A percentile compares a stretch with the other conserved stretches of the same genome.
Evolutionary conservation across 2,797 vertebrate species (phyloP).

Genomic region (Gouania willdenowi): DNA sequence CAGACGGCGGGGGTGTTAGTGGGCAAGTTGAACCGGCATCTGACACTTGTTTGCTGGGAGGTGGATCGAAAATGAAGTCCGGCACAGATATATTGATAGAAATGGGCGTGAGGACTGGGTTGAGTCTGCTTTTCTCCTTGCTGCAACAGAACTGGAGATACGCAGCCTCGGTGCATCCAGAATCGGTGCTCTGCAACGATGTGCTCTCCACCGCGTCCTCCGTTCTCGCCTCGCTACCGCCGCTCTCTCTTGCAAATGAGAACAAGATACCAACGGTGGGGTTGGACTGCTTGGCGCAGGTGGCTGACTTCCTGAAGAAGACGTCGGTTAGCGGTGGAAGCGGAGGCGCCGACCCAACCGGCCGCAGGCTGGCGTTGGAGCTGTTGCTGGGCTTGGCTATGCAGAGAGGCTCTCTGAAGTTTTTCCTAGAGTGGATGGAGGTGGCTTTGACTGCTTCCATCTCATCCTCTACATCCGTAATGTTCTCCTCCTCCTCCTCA

Average conservation of each 20-base stretch:
- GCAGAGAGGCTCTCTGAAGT: conserved; percentile 80
- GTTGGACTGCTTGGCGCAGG: conserved; percentile 78
- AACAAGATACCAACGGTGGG: conserved; percentile 81
- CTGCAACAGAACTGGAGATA: conserved; percentile 82
- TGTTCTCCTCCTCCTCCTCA: conserved; percentile 52
- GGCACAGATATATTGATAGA: conserved; percentile 82
- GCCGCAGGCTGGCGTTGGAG: conserved; percentile 76
- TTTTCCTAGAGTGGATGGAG: conserved; percentile 83
- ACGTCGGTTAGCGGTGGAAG: conserved; percentile 71
- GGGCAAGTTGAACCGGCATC: conserved; percentile 66
- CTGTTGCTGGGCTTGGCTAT: conserved; percentile 77
- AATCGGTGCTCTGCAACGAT: conserved; percentile 79
- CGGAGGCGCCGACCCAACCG: conserved; percentile 71
- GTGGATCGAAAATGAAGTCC: conserved; percentile 59
- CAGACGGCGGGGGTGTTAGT: conserved; percentile 58
- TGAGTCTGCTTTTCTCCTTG: conserved; percentile 80
- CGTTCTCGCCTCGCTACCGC: conserved; percentile 76
- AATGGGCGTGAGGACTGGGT: conserved; percentile 82
- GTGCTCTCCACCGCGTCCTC: conserved; percentile 78
- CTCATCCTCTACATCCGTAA: conserved; percentile 38
- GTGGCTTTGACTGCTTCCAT: conserved; percentile 77
- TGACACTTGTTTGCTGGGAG: conserved; percentile 57
- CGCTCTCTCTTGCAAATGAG: conserved; percentile 81
- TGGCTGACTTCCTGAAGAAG: conserved; percentile 80
- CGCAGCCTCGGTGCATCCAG: conserved; percentile 59